Conservation (phyloP, 64 coral and sea anemone genomes). For the Dendronephthya gigantea region DNA sequence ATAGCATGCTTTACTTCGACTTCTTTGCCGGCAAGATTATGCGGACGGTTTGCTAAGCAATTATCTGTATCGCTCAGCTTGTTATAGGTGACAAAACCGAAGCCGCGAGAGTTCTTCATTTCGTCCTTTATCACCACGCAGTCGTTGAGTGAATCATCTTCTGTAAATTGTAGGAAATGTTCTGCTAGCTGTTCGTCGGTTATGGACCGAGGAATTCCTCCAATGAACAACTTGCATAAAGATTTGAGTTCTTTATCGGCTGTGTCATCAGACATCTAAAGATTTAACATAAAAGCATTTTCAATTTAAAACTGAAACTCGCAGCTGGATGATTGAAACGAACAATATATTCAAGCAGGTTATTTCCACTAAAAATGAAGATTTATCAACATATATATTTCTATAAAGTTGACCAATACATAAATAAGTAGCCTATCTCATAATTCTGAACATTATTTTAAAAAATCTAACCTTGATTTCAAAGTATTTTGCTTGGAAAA, state of each 20-base stretch:
- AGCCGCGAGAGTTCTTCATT: constrained; percentile 59
- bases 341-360: background rate
- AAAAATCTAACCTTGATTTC: background rate
- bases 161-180: constrained; percentile 42
- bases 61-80: constrained; percentile 39
- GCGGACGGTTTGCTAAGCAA: constrained; percentile 54
- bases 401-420: background rate
- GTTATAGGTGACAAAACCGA: constrained; percentile 80
- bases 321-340: background rate
- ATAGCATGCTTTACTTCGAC: constrained; percentile 95
- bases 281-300: background rate
- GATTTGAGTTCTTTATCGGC: background rate
- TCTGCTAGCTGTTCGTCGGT: constrained; percentile 50
- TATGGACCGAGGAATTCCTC: constrained; percentile 55
- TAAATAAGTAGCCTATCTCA: background rate
- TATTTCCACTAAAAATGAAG: background rate
- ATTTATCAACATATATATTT: background rate
- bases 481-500: background rate
- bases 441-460: background rate
- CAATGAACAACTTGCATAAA: constrained; percentile 49
- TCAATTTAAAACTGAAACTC: background rate
- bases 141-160: constrained; percentile 69
- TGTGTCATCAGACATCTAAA: background rate
- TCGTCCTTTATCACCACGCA: constrained; percentile 70
- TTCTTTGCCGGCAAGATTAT: constrained; percentile 64